Evolutionary conservation across 1,140 invertebrate species (phyloP).

Genomic region (Phymorhynchus buccinoides): DNA sequence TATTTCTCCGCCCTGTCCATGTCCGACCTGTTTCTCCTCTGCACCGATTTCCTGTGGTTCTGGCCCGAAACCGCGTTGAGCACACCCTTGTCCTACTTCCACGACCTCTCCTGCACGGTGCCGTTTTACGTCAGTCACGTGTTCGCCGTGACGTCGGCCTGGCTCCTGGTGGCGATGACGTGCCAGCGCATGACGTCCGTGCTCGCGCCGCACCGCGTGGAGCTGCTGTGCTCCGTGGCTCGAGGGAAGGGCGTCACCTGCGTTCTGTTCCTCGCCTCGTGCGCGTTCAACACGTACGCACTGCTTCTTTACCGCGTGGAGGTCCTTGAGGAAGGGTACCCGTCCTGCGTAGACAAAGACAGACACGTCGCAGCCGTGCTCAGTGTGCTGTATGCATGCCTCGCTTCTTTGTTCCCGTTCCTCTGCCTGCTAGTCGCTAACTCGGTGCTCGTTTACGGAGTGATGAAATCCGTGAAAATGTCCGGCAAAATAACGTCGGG

Average conservation of each 20-base stretch:
- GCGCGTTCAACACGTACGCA: slow-evolving; percentile 33
- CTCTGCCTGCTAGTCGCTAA: too few species aligned
- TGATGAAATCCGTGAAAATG: too few species aligned
- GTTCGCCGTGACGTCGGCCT: too few species aligned
- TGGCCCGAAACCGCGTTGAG: slow-evolving; percentile 50
- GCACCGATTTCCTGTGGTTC: slow-evolving; percentile 49
- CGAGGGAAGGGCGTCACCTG: not conserved
- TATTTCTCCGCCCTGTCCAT: slow-evolving; percentile 50
- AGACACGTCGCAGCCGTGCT: too few species aligned
- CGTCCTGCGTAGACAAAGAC: too few species aligned
- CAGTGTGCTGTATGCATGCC: too few species aligned
- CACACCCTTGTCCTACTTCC: slow-evolving; percentile 43
- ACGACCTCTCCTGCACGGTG: slow-evolving; percentile 44
- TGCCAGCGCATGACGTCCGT: slow-evolving; percentile 54
- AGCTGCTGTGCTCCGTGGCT: slow-evolving; percentile 40
- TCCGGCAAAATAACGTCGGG: too few species aligned
- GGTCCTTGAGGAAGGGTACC: too few species aligned
- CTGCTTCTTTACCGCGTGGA: too few species aligned
- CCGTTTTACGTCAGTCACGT: slow-evolving; percentile 48
- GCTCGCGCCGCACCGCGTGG: slow-evolving; percentile 50
- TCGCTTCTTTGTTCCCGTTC: too few species aligned
- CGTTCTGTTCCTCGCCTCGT: not conserved
- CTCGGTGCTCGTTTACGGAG: too few species aligned
- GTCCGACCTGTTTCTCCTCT: slow-evolving; percentile 50
- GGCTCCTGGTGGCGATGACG: slow-evolving; percentile 57